Conservation (phyloP, 1,140 invertebrate species). For the Megalopta genalis region DNA sequence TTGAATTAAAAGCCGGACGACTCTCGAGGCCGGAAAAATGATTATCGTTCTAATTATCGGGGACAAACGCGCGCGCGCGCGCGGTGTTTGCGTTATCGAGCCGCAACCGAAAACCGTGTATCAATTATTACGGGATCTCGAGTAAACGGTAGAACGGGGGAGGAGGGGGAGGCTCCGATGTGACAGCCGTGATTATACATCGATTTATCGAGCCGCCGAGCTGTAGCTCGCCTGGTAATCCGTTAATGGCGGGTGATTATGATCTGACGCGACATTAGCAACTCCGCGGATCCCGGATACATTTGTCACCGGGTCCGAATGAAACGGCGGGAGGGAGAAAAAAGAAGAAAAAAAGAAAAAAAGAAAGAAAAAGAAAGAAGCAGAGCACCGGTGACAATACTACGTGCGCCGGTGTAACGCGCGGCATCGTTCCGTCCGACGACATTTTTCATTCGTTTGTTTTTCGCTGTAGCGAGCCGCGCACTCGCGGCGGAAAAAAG, state of each 20-base stretch:
- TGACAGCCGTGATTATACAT: conserved; percentile 5
- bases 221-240: conserved; percentile 12
- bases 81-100: background rate
- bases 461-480: too few relatives aligned
- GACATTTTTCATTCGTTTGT: background rate
- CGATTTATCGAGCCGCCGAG: conserved; percentile 29
- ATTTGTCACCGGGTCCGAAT: background rate
- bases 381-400: background rate
- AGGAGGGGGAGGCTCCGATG: too few relatives aligned
- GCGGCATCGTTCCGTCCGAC: background rate
- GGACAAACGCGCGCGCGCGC: background rate
- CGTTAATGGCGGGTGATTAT: conserved; percentile 38
- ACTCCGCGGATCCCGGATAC: background rate
- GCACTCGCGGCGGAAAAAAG: background rate
- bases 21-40: too few relatives aligned
- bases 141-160: background rate
- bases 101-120: background rate
- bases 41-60: too few relatives aligned
- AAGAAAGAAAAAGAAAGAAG: too few relatives aligned
- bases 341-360: too few relatives aligned
- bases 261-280: conserved; percentile 18
- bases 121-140: background rate
- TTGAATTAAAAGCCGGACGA: too few relatives aligned
- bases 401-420: background rate
- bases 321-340: background rate